Conservation (phyloP, 92 coral and sea anemone species). For the Bergia puertoricense region DNA sequence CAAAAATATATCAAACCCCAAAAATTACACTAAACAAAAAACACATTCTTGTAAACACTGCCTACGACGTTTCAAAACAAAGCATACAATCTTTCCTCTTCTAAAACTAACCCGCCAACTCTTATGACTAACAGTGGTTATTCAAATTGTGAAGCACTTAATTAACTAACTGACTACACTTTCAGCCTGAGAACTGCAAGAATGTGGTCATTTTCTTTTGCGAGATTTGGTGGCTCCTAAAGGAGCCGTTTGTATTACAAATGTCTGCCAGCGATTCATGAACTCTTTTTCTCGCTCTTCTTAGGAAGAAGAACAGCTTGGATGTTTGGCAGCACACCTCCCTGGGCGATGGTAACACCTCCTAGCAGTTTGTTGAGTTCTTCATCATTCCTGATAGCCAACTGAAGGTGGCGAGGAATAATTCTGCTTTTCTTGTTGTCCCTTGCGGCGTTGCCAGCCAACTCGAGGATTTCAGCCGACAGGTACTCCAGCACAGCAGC, state of each 20-base stretch:
- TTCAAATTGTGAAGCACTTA: slow-evolving; percentile 21
- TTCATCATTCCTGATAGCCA: too few species aligned
- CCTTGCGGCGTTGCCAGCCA: not conserved
- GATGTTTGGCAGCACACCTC: slow-evolving; percentile 29
- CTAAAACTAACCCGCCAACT: slow-evolving; percentile 25
- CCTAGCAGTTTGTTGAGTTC: too few species aligned
- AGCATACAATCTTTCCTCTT: not conserved
- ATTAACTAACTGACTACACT: slow-evolving; percentile 27
- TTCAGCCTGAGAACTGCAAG: slow-evolving; percentile 19
- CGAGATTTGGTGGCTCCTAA: slow-evolving; percentile 70
- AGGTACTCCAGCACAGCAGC: too few species aligned
- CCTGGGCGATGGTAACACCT: too few species aligned
- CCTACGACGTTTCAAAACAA: slow-evolving; percentile 19
- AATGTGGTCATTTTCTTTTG: slow-evolving; percentile 30
- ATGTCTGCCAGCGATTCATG: slow-evolving; percentile 11
- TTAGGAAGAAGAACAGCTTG: slow-evolving; percentile 40
- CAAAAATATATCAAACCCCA: slow-evolving; percentile 9
- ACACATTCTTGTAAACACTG: slow-evolving; percentile 10
- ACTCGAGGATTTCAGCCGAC: slow-evolving; percentile 15
- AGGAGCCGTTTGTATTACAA: slow-evolving; percentile 54
- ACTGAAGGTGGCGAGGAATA: not conserved
- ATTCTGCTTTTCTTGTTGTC: slow-evolving; percentile 16
- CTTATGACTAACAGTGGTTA: too few species aligned
- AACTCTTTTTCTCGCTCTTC: slow-evolving; percentile 36
- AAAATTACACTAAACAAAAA: slow-evolving; percentile 10